phyloP scores from a whole-genome alignment of 2,797 vertebrate species.

The Hipposideros larvatus region DNA sequence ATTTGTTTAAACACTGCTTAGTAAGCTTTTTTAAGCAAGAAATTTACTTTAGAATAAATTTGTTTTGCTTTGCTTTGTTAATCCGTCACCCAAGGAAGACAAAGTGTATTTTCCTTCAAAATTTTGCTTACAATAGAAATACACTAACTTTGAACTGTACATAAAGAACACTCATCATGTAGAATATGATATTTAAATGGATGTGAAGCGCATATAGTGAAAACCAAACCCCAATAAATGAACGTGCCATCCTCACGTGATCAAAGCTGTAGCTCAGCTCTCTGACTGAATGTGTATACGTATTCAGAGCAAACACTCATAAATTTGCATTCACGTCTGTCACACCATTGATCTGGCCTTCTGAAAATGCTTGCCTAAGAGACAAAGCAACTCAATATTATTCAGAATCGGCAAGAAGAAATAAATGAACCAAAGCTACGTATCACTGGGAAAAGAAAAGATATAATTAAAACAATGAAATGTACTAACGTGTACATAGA shows the following conservation, averaged over 20 bases:
- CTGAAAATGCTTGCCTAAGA: slow-evolving; percentile 18
- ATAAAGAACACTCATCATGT: not conserved
- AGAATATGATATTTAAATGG: not conserved
- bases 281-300: not conserved
- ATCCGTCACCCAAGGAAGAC: slow-evolving; percentile 43
- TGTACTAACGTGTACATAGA: slow-evolving; percentile 47
- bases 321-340: not conserved
- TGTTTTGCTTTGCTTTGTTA: slow-evolving; percentile 15
- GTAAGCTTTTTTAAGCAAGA: slow-evolving; percentile 29
- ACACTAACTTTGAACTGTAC: not conserved
- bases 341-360: slow-evolving; percentile 26
- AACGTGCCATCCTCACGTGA: not conserved
- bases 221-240: not conserved
- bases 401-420: slow-evolving; percentile 61
- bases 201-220: not conserved
- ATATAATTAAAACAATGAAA: slow-evolving; percentile 54
- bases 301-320: not conserved
- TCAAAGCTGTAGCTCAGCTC: not conserved
- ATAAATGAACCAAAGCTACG: slow-evolving; percentile 44
- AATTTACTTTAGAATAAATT: slow-evolving; percentile 49
- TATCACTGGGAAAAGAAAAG: slow-evolving; percentile 15
- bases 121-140: slow-evolving; percentile 40
- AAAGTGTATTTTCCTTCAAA: not conserved
- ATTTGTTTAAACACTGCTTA: not conserved
- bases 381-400: not conserved